phyloP scores from a whole-genome alignment of 2,888 invertebrate species.

The Chymomyza fuscimana region DNA sequence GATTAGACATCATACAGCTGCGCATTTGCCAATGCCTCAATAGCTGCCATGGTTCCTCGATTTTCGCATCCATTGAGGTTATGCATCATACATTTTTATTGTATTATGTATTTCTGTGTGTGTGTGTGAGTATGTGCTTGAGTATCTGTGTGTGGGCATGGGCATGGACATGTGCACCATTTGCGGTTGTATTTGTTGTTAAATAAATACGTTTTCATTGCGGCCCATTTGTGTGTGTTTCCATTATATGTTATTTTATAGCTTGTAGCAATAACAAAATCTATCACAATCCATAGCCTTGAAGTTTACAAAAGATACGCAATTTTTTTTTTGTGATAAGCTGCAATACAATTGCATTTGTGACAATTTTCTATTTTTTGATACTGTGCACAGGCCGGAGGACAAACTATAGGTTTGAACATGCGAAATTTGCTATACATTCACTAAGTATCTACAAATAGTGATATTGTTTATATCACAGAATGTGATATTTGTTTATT shows the following conservation, averaged over 20 bases:
- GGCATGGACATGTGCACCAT: background rate
- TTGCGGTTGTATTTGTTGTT: background rate
- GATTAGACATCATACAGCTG: constrained; percentile 66
- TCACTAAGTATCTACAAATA: background rate
- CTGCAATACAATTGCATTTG: constrained; percentile 50
- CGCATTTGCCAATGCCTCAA: constrained; percentile 24
- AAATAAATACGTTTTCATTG: constrained; percentile 4
- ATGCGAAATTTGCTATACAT: background rate
- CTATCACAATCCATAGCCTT: background rate
- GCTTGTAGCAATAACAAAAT: background rate
- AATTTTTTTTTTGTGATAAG: no score
- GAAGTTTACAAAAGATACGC: background rate
- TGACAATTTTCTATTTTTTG: constrained; percentile 37
- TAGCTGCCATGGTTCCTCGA: background rate
- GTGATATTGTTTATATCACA: no score
- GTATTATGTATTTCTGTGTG: constrained; percentile 14
- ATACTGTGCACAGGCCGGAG: background rate
- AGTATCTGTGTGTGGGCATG: constrained; percentile 34
- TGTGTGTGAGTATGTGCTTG: background rate
- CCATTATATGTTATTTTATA: background rate
- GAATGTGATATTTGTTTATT: no score
- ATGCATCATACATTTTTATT: constrained; percentile 21
- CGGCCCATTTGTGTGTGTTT: background rate
- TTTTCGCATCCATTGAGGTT: constrained; percentile 29
- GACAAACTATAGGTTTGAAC: background rate